phyloP scores from a whole-genome alignment of 2,888 invertebrate species.

The Tenthredo notha region DNA sequence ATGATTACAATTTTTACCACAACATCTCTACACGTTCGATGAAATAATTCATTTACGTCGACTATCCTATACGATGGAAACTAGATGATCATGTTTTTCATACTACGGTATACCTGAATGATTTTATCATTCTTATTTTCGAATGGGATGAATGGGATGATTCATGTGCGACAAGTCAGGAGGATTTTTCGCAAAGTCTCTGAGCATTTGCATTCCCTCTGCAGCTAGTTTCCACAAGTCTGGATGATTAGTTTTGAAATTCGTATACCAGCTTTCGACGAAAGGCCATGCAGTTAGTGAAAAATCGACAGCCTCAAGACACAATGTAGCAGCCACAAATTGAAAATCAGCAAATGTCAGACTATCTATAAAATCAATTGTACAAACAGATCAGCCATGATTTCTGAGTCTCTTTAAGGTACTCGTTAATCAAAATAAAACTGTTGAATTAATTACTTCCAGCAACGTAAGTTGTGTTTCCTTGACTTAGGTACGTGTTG shows the following conservation, averaged over 20 bases:
- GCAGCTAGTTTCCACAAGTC: conserved; percentile 86
- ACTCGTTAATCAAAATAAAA: not conserved
- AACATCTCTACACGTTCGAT: not conserved
- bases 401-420: not conserved
- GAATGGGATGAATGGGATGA: conserved; percentile 87
- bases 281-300: conserved; percentile 83
- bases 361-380: conserved; percentile 77
- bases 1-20: not conserved
- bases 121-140: conserved; percentile 77
- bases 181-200: conserved; percentile 85
- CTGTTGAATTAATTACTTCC: conserved; percentile 76
- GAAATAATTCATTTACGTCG: conserved; percentile 58
- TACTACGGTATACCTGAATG: not conserved
- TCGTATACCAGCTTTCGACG: conserved; percentile 85
- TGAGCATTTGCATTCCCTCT: conserved; percentile 85
- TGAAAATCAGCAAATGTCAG: conserved; percentile 89
- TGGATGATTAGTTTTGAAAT: conserved; percentile 85
- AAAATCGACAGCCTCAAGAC: conserved; percentile 86
- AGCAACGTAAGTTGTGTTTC: conserved; percentile 84
- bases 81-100: not conserved
- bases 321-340: conserved; percentile 86
- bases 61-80: not conserved
- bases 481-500: conserved; percentile 83
- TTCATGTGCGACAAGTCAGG: conserved; percentile 86
- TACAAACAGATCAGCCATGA: not conserved